Evolutionary conservation across 1,140 invertebrate species (phyloP).

Genomic region (Oryzaephilus surinamensis): DNA sequence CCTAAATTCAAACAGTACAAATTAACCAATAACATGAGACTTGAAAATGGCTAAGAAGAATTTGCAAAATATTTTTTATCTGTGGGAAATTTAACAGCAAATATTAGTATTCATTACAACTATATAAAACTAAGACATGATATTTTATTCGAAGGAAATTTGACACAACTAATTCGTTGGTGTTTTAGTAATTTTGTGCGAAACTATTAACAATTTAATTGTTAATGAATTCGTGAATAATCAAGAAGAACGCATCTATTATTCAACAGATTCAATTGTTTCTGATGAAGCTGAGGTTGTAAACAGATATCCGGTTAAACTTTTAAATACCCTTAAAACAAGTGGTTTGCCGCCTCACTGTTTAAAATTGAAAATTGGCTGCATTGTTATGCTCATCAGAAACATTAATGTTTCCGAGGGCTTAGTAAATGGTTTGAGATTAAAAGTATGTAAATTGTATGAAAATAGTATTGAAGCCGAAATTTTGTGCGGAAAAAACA

Average conservation of each 20-base stretch:
- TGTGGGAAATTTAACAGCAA: background rate
- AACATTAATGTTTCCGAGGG: conserved; percentile 15
- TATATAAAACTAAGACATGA: background rate
- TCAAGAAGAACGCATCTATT: background rate
- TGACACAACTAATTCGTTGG: too few relatives aligned
- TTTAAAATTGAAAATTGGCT: conserved; percentile 17
- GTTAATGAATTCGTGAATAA: background rate
- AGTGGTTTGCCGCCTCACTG: conserved; percentile 16
- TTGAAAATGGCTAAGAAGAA: background rate
- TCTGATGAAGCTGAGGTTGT: conserved; percentile 11
- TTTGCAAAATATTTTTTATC: background rate
- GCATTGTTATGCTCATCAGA: conserved; percentile 19
- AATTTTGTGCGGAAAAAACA: conserved; percentile 25
- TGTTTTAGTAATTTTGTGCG: too few relatives aligned
- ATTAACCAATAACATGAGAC: background rate
- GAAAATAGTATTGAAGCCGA: conserved; percentile 18
- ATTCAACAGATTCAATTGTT: too few relatives aligned
- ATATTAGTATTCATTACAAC: background rate
- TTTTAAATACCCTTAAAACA: conserved; percentile 18
- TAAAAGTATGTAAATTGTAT: conserved; percentile 11
- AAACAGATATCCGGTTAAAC: conserved; percentile 16
- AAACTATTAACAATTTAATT: background rate
- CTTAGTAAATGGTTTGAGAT: conserved; percentile 18
- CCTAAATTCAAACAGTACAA: background rate
- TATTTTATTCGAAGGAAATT: too few relatives aligned